Conservation (phyloP, 2,113 vertebrate genomes). For the Saimiri boliviensis region DNA sequence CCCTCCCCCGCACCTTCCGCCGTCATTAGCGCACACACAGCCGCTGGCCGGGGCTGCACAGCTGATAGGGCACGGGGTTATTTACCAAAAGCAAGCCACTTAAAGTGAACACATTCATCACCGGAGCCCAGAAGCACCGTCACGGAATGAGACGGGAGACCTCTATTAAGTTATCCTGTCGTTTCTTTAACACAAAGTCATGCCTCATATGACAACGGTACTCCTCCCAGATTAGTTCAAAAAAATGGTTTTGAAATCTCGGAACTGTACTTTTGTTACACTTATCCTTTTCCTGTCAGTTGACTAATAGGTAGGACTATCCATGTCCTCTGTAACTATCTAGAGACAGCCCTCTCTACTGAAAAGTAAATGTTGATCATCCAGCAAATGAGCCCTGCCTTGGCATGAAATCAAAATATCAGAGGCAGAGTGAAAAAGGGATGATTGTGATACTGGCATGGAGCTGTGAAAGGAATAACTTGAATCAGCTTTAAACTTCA, state of each 20-base stretch:
- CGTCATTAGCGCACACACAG: slow-evolving; percentile 49
- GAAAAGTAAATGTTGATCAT: not conserved
- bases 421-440: not conserved
- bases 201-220: not conserved
- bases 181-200: not conserved
- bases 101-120: slow-evolving; percentile 62
- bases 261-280: not conserved
- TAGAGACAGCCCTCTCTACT: not conserved
- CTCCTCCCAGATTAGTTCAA: not conserved
- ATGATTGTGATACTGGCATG: not conserved
- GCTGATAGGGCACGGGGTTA: slow-evolving; percentile 41
- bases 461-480: not conserved
- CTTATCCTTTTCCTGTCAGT: not conserved
- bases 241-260: slow-evolving; percentile 16
- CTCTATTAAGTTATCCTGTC: slow-evolving; percentile 17
- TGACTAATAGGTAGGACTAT: not conserved
- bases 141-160: slow-evolving; percentile 12
- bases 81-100: slow-evolving; percentile 49
- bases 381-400: not conserved
- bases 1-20: slow-evolving; percentile 56
- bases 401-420: not conserved
- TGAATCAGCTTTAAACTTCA: slow-evolving; percentile 21
- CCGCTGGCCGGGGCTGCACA: not conserved
- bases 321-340: not conserved
- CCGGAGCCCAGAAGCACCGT: slow-evolving; percentile 36